Evolutionary conservation across 2,797 vertebrate species (phyloP), one percentile per base, ranked within the genome.

Genomic region (Oceanodroma leucorhoa): DNA sequence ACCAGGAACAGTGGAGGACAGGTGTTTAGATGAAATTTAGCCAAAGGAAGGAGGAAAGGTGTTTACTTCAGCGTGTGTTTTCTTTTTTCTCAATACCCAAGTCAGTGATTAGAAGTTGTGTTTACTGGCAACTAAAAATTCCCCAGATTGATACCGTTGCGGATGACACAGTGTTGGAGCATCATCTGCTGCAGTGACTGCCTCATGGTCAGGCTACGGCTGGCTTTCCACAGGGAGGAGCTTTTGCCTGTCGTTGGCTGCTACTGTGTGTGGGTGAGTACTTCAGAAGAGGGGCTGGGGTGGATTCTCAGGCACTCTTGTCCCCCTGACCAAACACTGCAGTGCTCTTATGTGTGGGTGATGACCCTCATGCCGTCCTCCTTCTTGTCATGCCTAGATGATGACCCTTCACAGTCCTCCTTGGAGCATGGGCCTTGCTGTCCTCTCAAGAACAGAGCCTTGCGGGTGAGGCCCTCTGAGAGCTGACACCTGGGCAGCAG

Each of bases 151-250:
- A 27, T 53, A 14, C 26, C 2, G 6, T 23, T 38, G 67, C 3
- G 2, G 75, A 53, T 13, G 29, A 26, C 0, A 29, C 0, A 3
- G 20, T 22, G 16, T 22, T 40, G 58, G 55, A 70, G 50, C 53
- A 51, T 51, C 65, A 19, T 18, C 34, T 36, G 3, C 53, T 48
- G 27, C 9, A 22, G 30, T 2, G 15, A 26, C 7, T 20, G n/a
- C 50, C 64, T 41, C 7, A 0, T 7, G 26, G n/a, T 17, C 53
- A 29, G 32, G 53, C 53, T 41, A 4, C 0, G 0, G 66, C 43
- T 34, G 30, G n/a, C 40, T 66, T 34, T 71, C 11, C 4, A 0
- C 4, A 30, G 65, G 24, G 30, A 77, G 24, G 43, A 72, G 65
- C 21, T 10, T 14, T 14, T 4, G 54, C 32, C 30, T 10, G 32